Conservation (phyloP, 1,140 invertebrate species). For the Listronotus oregonensis region DNA sequence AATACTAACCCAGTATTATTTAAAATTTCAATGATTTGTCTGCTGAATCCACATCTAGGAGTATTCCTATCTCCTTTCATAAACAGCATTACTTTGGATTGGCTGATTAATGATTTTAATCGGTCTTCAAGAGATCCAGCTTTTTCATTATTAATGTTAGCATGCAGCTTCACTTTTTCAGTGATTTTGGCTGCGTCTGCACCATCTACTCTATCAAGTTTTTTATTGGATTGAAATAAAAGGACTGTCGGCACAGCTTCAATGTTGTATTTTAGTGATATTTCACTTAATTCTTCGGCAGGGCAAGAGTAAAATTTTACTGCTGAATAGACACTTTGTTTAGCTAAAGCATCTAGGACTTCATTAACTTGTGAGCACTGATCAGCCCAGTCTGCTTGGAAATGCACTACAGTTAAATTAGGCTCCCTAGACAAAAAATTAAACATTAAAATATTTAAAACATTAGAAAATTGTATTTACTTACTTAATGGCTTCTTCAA, state of each 20-base stretch:
- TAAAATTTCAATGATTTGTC: constrained; percentile 81
- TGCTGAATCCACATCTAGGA: constrained; percentile 94
- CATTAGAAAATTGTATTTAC: no score
- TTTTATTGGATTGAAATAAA: constrained; percentile 70
- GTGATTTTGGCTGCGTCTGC: constrained; percentile 81
- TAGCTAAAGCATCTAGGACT: constrained; percentile 74
- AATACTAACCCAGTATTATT: constrained; percentile 65
- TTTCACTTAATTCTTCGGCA: constrained; percentile 84
- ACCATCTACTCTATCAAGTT: constrained; percentile 83
- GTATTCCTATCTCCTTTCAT: constrained; percentile 90
- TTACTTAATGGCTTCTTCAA: constrained; percentile 39
- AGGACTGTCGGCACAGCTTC: constrained; percentile 88
- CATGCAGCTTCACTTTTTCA: constrained; percentile 70
- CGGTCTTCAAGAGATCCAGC: constrained; percentile 64
- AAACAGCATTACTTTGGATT: constrained; percentile 89
- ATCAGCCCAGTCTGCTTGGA: constrained; percentile 84
- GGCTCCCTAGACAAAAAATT: constrained; percentile 60
- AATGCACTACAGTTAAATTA: constrained; percentile 76
- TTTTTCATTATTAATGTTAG: constrained; percentile 11
- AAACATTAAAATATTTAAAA: constrained; percentile 19
- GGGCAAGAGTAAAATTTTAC: constrained; percentile 66
- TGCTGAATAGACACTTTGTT: constrained; percentile 64
- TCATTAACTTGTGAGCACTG: constrained; percentile 87
- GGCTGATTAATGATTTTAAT: constrained; percentile 82
- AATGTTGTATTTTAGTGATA: constrained; percentile 79